Conservation (phyloP, 2,113 vertebrate species). For the Baryphthengus martii region DNA sequence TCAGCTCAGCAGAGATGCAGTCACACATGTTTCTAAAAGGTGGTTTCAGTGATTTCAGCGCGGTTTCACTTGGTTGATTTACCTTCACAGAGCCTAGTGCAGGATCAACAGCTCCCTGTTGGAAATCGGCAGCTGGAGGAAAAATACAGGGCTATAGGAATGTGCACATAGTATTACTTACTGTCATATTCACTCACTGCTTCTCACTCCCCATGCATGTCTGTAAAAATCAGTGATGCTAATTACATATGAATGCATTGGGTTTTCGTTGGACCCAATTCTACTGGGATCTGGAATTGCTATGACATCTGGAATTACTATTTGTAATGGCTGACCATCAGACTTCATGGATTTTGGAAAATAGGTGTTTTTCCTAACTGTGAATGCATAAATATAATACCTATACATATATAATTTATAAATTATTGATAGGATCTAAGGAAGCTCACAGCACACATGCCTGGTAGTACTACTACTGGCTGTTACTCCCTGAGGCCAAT, state of each 20-base stretch:
- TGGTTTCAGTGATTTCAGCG: background rate
- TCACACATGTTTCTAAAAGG: background rate
- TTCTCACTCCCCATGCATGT: background rate
- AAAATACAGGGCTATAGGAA: background rate
- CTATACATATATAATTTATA: background rate
- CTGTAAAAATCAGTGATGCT: fast-evolving
- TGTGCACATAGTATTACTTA: background rate
- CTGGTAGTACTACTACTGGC: background rate
- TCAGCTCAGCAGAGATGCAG: background rate
- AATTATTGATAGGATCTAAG: background rate
- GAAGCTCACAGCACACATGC: background rate
- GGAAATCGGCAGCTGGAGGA: background rate
- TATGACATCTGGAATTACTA: background rate
- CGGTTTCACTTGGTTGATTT: background rate
- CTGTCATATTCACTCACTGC: background rate
- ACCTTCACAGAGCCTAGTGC: background rate
- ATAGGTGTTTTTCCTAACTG: background rate
- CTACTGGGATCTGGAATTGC: background rate
- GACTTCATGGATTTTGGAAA: background rate
- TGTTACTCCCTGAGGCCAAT: background rate
- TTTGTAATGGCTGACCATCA: background rate
- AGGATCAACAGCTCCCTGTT: background rate
- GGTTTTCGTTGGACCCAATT: background rate
- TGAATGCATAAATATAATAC: fast-evolving
- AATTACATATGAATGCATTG: background rate